Percentiles rank a stretch among this genome's conserved stretches.
phyloP scores from a whole-genome alignment of 2,113 vertebrate genomes.

The Etheostoma spectabile region DNA sequence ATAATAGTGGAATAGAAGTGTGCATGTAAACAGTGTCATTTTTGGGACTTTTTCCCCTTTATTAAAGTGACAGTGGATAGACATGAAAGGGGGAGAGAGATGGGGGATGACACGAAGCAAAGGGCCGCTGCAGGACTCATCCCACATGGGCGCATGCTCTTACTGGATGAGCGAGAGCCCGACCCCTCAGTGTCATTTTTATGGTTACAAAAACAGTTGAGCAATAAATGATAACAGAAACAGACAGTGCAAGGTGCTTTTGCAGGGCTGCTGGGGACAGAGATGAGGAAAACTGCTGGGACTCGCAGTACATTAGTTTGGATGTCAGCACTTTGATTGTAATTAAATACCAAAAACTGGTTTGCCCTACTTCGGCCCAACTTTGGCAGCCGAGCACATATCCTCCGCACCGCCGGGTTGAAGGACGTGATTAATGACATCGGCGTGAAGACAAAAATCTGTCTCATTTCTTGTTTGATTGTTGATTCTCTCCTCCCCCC shows the following conservation, averaged over 20 bases:
- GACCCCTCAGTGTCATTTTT: background rate
- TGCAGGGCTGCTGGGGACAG: background rate
- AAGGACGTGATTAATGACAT: slow-evolving; percentile 64
- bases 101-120: too few relatives aligned
- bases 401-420: slow-evolving; percentile 11
- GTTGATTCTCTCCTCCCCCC: background rate
- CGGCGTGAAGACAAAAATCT: slow-evolving; percentile 9
- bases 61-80: too few relatives aligned
- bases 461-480: slow-evolving; percentile 55
- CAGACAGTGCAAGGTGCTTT: slow-evolving; percentile 31
- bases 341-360: slow-evolving; percentile 67
- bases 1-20: too few relatives aligned
- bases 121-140: too few relatives aligned
- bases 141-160: too few relatives aligned
- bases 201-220: slow-evolving; percentile 2
- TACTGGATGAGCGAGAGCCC: too few relatives aligned
- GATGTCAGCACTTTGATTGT: slow-evolving; percentile 68
- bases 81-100: too few relatives aligned
- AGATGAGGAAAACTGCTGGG: slow-evolving; percentile 50
- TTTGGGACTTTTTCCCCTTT: too few relatives aligned
- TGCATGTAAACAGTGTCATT: too few relatives aligned
- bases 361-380: slow-evolving; percentile 55
- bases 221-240: slow-evolving; percentile 33
- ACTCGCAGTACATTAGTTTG: slow-evolving; percentile 48
- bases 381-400: slow-evolving; percentile 43